Base-by-base conservation (phyloP, 2,797 vertebrate genomes). In the Phalloptychus januarius region DNA sequence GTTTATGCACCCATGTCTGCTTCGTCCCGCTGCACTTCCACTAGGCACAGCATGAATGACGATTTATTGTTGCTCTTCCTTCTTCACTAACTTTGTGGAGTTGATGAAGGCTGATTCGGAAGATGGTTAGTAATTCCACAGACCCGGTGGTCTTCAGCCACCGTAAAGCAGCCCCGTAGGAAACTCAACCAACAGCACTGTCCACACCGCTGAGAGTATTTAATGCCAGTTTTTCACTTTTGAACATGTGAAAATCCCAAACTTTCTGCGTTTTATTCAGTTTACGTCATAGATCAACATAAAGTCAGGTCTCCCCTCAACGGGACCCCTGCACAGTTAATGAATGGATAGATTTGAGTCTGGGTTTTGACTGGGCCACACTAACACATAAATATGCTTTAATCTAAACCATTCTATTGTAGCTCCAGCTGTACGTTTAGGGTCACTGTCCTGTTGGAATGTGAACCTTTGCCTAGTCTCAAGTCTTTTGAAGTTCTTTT, bases 1-100 rank as follows among this genome's bases (percentile, higher is more conserved):
- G 71, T 83, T 87, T 78, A 85, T 78, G 16, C 72, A 69, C 77
- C 83, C n/a, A 16, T n/a, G 72, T 84, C 86, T 71, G 79, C 79
- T 75, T 76, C 75, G 77, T 85, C 76, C 81, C 46, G 0, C 78
- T 33, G 76, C 83, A 78, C 82, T 85, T 79, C 72, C 78, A 80
- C 85, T 16, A 67, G 23, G 77, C 81, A 40, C 84, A 84, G 86
- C 71, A 23, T 67, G 83, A 80, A 72, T 58, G 46, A 25, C 72
- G 63, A 87, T 86, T 88, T 79, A 83, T 70, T 67, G 79, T 81
- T 69, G 78, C 81, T 75, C 79, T 52, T 36, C 4, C 46, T 72
- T 58, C 36, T 82, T 77, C 76, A 69, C 72, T 50, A 84, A 72
- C 31, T 82, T 25, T 46, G 45, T 50, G 54, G 74, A 79, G 79